Evolutionary conservation across 2,113 vertebrate genomes (phyloP).

Genomic region (Felis catus): F.catus_Fca126_mat1.0 CM031412.1:224790001-224790500

Average conservation of each 20-base stretch:
- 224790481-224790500: neutral
- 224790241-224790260: too few relatives aligned
- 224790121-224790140: too few relatives aligned
- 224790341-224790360: neutral
- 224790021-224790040: too few relatives aligned
- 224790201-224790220: too few relatives aligned
- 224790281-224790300: neutral
- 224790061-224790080: too few relatives aligned
- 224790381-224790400: neutral
- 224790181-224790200: too few relatives aligned
- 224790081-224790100: too few relatives aligned
- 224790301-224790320: neutral
- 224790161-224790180: too few relatives aligned
- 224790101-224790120: too few relatives aligned
- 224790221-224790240: too few relatives aligned
- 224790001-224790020: fast-evolving
- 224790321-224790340: neutral
- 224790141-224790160: too few relatives aligned
- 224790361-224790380: neutral
- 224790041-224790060: too few relatives aligned
- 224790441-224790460: neutral
- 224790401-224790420: neutral
- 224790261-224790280: neutral
- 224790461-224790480: neutral
- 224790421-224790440: neutral